Evolutionary conservation across 2,888 invertebrate genomes (phyloP).

Genomic region (Steinernema scapterisci): DNA sequence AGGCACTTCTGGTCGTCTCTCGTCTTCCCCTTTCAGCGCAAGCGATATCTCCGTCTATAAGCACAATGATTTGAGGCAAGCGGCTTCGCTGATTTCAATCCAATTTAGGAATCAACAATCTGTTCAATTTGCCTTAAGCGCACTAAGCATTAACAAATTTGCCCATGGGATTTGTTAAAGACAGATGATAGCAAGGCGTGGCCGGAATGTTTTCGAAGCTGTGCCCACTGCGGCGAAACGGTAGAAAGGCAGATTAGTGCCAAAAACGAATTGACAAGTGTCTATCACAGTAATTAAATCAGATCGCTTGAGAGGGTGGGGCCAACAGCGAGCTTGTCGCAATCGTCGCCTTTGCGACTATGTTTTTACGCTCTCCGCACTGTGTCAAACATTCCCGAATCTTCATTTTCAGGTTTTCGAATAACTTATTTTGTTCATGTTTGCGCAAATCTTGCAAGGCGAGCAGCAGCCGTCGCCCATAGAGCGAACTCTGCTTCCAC

Average conservation of each 20-base stretch:
- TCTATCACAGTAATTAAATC: conserved; percentile 32
- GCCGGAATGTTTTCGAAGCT: conserved; percentile 25
- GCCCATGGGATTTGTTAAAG: conserved; percentile 31
- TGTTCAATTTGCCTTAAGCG: conserved; percentile 32
- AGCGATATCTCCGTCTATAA: conserved; percentile 16
- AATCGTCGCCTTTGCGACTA: conserved; percentile 20
- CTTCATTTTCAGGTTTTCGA: neutral
- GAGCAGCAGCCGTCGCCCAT: neutral
- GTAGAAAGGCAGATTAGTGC: conserved; percentile 23
- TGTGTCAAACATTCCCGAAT: neutral
- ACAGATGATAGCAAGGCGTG: conserved; percentile 31
- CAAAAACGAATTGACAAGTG: conserved; percentile 26
- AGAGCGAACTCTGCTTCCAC: neutral
- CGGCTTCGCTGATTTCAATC: conserved; percentile 29
- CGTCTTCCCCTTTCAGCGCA: neutral
- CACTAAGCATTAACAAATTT: conserved; percentile 32
- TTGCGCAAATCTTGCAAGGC: neutral
- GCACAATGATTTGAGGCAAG: conserved; percentile 30
- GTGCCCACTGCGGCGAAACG: conserved; percentile 32
- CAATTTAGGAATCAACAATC: conserved; percentile 33
- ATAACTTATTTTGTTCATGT: neutral
- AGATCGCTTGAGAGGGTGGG: conserved; percentile 31
- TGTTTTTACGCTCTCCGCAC: conserved; percentile 18
- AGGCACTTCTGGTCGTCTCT: neutral
- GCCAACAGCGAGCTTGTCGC: conserved; percentile 19